Evolutionary conservation across 1,140 invertebrate species (phyloP).

Genomic region (Polypedilum pembai): DNA sequence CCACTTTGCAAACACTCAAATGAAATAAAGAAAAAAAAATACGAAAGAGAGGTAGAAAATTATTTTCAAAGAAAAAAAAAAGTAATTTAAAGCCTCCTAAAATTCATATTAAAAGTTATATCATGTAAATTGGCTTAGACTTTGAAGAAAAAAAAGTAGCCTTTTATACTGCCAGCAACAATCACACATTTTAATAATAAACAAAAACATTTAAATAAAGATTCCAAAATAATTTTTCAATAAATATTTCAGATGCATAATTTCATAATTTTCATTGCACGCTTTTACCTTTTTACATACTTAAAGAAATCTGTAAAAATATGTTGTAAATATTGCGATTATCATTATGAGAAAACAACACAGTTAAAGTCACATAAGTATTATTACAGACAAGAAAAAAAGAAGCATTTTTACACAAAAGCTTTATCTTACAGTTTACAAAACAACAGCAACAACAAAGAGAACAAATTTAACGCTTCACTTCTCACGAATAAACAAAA

Average conservation of each 20-base stretch:
- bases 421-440: background rate
- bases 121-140: background rate
- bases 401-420: too few species aligned
- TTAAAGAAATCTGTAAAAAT: too few species aligned
- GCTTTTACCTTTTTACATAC: too few species aligned
- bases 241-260: too few species aligned
- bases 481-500: background rate
- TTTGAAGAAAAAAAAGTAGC: background rate
- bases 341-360: too few species aligned
- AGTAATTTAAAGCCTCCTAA: background rate
- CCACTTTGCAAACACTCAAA: too few species aligned
- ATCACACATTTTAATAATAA: background rate
- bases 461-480: background rate
- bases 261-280: too few species aligned
- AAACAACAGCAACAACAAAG: background rate
- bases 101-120: background rate
- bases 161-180: slow-evolving; percentile 1
- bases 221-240: background rate
- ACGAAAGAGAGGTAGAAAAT: too few species aligned
- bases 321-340: too few species aligned
- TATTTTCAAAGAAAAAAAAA: background rate
- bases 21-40: too few species aligned
- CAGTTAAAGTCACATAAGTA: too few species aligned
- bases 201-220: background rate
- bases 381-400: too few species aligned